These are phyloP conservation scores for Drosophila stalkeri DNA, from an alignment of 2,888 invertebrate genomes.

Conservation along the genomic window DNA sequence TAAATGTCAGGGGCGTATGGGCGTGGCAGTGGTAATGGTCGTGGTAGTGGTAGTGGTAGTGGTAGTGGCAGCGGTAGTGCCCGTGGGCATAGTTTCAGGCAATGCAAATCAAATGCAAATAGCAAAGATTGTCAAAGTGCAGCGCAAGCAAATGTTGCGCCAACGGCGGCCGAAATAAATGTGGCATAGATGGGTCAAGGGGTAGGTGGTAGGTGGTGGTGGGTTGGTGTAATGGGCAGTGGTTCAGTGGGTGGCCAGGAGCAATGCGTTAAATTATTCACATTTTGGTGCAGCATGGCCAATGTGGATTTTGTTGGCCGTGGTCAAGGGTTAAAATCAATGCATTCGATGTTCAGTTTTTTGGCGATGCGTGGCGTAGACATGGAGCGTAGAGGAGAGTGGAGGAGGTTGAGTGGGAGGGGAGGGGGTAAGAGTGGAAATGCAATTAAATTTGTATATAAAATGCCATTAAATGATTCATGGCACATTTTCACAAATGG, in stretches of 20 bases:
- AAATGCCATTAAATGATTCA: slow-evolving; percentile 70
- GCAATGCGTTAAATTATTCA: slow-evolving; percentile 80
- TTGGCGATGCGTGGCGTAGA: slow-evolving; percentile 48
- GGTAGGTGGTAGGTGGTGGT: neutral
- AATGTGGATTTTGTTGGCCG: slow-evolving; percentile 55
- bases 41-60: slow-evolving; percentile 7
- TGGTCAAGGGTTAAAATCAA: slow-evolving; percentile 61
- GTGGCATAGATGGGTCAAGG: neutral
- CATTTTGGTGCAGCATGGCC: slow-evolving; percentile 69
- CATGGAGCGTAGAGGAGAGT: neutral
- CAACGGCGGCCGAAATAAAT: slow-evolving; percentile 11
- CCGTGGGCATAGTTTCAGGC: slow-evolving; percentile 60
- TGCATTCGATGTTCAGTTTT: slow-evolving; percentile 48
- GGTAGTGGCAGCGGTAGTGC: slow-evolving; percentile 16
- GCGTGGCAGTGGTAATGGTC: slow-evolving; percentile 34
- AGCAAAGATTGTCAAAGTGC: slow-evolving; percentile 78
- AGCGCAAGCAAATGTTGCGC: slow-evolving; percentile 62
- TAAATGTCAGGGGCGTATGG: slow-evolving; percentile 35
- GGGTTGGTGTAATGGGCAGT: neutral
- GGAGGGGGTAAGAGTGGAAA: slow-evolving; percentile 45
- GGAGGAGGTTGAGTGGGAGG: too few relatives aligned
- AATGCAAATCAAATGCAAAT: slow-evolving; percentile 80
- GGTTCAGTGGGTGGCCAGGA: neutral
- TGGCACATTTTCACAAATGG: slow-evolving; percentile 68
- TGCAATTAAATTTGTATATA: slow-evolving; percentile 73